A percentile compares a stretch with the other conserved stretches of the same genome.
phyloP scores from a whole-genome alignment of 2,797 vertebrate species.

The Cynodonichthys magdalenae region DNA sequence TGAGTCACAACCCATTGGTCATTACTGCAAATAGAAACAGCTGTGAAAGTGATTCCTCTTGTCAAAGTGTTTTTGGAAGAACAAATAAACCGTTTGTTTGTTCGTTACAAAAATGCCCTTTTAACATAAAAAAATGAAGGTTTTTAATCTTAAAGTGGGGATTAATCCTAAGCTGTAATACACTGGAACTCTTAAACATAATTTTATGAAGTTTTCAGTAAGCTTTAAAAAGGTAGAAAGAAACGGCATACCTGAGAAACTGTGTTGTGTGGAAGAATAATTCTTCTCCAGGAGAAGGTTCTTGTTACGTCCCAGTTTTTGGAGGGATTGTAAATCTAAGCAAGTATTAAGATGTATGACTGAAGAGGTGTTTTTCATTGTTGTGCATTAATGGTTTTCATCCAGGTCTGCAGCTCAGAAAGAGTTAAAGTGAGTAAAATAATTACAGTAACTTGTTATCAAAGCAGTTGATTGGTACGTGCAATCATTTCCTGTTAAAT shows the following conservation, averaged over 20 bases:
- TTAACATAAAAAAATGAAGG: constrained; percentile 18
- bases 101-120: constrained; percentile 37
- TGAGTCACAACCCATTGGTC: constrained; percentile 41
- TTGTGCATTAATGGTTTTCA: neutral
- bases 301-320: constrained; percentile 23
- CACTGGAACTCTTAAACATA: constrained; percentile 4
- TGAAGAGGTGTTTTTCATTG: neutral
- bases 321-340: neutral
- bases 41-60: constrained; percentile 27
- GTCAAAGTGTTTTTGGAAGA: constrained; percentile 40
- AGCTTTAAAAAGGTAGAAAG: neutral
- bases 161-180: constrained; percentile 9
- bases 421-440: neutral
- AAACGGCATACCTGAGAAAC: neutral
- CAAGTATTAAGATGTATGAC: neutral
- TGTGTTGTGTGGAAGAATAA: constrained; percentile 26
- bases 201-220: constrained; percentile 8
- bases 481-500: neutral
- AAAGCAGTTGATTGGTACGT: neutral
- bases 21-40: constrained; percentile 34
- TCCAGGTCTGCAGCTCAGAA: neutral
- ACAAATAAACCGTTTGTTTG: constrained; percentile 11
- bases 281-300: constrained; percentile 92
- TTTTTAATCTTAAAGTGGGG: constrained; percentile 17
- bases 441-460: neutral